Evolutionary conservation across 2,888 invertebrate species (phyloP).

Genomic region (Machimus atricapillus): DNA sequence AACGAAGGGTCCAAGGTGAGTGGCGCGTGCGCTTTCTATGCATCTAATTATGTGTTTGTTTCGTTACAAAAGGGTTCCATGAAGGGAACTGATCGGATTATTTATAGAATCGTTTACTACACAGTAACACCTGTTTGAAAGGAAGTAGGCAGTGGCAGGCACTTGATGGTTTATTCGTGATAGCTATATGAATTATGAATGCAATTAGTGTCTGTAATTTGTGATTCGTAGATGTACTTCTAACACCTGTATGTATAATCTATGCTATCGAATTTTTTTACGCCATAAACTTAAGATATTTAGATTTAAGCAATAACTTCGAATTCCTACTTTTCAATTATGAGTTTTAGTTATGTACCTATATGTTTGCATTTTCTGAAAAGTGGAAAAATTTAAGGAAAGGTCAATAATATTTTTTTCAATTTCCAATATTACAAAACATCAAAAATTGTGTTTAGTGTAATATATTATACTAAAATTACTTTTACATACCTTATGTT

Average conservation of each 20-base stretch:
- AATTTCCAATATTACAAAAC: too few relatives aligned
- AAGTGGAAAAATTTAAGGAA: too few relatives aligned
- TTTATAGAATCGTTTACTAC: not conserved
- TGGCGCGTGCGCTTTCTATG: not conserved
- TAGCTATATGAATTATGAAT: not conserved
- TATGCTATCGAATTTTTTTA: too few relatives aligned
- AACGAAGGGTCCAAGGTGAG: not conserved
- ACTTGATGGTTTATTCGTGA: not conserved
- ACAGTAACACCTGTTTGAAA: not conserved
- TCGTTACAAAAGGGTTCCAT: not conserved
- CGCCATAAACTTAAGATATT: too few relatives aligned
- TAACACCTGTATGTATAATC: too few relatives aligned
- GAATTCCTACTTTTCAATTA: too few relatives aligned
- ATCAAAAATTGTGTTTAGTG: too few relatives aligned
- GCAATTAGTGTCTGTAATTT: not conserved
- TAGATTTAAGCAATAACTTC: too few relatives aligned
- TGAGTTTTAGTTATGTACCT: too few relatives aligned
- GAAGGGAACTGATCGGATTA: not conserved
- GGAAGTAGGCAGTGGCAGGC: not conserved
- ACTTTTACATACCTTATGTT: not conserved
- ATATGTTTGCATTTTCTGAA: too few relatives aligned
- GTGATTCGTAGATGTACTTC: not conserved
- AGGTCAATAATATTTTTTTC: too few relatives aligned
- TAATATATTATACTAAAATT: too few relatives aligned
- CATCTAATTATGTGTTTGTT: not conserved